A percentile compares a stretch with the other conserved stretches of the same genome.
These are phyloP conservation scores for Polyommatus iphigenia DNA, from an alignment of 2,888 invertebrate species.

Conservation along the genomic window DNA sequence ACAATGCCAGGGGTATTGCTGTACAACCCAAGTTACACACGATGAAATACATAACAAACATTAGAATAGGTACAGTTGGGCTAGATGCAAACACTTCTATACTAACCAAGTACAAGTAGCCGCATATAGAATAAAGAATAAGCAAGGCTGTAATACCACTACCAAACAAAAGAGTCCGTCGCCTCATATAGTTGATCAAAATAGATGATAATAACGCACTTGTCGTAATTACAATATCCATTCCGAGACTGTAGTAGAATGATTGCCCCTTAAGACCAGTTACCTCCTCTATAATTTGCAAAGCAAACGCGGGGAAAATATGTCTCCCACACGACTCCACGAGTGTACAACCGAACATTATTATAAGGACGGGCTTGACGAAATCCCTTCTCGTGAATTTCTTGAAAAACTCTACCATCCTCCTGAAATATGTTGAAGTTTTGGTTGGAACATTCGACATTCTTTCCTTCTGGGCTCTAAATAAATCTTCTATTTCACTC, in stretches of 20 bases:
- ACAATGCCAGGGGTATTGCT: conserved; percentile 56
- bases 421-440: conserved; percentile 36
- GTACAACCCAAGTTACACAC: conserved; percentile 61
- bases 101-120: conserved; percentile 50
- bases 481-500: conserved; percentile 51
- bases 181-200: conserved; percentile 53
- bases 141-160: conserved; percentile 53
- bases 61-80: conserved; percentile 47
- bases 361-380: conserved; percentile 53
- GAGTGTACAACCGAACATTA: conserved; percentile 48
- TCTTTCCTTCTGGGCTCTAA: conserved; percentile 50
- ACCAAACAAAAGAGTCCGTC: conserved; percentile 54
- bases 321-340: conserved; percentile 58
- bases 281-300: conserved; percentile 56
- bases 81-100: conserved; percentile 46
- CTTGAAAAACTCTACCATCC: conserved; percentile 43
- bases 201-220: conserved; percentile 53
- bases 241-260: conserved; percentile 53
- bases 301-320: conserved; percentile 57
- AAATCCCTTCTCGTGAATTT: conserved; percentile 57
- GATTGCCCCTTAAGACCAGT: conserved; percentile 49
- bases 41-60: conserved; percentile 56
- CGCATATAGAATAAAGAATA: conserved; percentile 49
- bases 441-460: conserved; percentile 30
- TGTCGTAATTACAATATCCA: conserved; percentile 54